Percentiles rank a stretch among this genome's conserved stretches.
These are phyloP conservation scores for Pogonocichla stellata DNA, from an alignment of 2,113 vertebrate genomes.

Conservation along the genomic window DNA sequence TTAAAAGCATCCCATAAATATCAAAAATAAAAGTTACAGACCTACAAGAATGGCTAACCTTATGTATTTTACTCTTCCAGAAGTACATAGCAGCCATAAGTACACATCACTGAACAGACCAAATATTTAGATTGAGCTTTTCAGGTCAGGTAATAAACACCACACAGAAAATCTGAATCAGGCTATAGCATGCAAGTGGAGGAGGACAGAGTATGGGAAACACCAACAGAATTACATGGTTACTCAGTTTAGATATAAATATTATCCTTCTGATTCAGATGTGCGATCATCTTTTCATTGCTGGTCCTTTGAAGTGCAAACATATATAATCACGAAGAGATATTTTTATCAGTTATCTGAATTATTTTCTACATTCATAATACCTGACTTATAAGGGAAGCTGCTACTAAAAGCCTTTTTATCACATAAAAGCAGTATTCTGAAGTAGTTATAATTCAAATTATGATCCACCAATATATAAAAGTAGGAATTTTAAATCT, in stretches of 20 bases:
- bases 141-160: slow-evolving; percentile 7
- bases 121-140: slow-evolving; percentile 15
- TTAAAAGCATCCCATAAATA: not conserved
- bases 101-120: not conserved
- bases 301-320: not conserved
- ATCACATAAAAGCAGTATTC: not conserved
- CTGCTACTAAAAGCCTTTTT: not conserved
- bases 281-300: not conserved
- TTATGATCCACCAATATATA: not conserved
- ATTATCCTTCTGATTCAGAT: slow-evolving; percentile 45
- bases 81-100: not conserved
- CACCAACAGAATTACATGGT: not conserved
- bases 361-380: not conserved
- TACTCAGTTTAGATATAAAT: slow-evolving; percentile 30
- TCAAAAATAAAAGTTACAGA: not conserved
- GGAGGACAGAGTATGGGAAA: slow-evolving; percentile 9
- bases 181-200: not conserved
- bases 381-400: not conserved
- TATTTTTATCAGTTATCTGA: slow-evolving; percentile 13
- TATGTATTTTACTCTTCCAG: not conserved
- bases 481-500: not conserved
- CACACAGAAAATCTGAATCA: not conserved
- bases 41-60: not conserved
- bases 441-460: not conserved
- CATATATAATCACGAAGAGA: not conserved